These are phyloP conservation scores for Ectropis crepuscularia DNA, from an alignment of 2,888 invertebrate genomes.

Conservation along the genomic window DNA sequence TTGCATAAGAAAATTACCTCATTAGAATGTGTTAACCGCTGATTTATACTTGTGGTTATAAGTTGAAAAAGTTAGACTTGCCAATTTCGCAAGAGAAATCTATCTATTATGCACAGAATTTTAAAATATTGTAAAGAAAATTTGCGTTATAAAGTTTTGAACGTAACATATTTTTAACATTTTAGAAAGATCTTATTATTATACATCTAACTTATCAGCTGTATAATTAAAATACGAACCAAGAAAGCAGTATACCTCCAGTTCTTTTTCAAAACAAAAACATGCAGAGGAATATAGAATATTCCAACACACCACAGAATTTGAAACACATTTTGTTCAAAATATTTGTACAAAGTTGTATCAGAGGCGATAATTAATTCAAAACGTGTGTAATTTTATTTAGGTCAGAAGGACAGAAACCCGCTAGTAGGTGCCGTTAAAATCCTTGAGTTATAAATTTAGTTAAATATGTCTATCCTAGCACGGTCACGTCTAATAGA, in stretches of 20 bases:
- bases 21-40: conserved; percentile 45
- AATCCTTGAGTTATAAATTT: conserved; percentile 14
- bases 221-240: no score
- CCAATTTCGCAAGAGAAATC: conserved; percentile 24
- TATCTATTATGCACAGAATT: conserved; percentile 3
- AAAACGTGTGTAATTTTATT: conserved; percentile 54
- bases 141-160: neutral
- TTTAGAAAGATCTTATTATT: no score
- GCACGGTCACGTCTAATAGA: neutral
- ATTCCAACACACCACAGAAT: conserved; percentile 1
- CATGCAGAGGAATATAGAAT: neutral
- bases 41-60: conserved; percentile 41
- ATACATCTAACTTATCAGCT: no score
- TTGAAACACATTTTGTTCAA: conserved; percentile 7
- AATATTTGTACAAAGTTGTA: conserved; percentile 20
- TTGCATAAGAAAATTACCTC: conserved; percentile 47
- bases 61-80: conserved; percentile 36
- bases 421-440: conserved; percentile 32
- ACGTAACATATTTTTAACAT: no score
- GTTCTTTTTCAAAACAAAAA: neutral
- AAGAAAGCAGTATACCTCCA: no score
- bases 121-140: neutral
- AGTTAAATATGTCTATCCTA: conserved; percentile 5
- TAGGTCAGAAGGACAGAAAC: conserved; percentile 52
- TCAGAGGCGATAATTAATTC: conserved; percentile 49